Conservation (phyloP, 2,888 invertebrate genomes). For the Phengaris arion region DNA sequence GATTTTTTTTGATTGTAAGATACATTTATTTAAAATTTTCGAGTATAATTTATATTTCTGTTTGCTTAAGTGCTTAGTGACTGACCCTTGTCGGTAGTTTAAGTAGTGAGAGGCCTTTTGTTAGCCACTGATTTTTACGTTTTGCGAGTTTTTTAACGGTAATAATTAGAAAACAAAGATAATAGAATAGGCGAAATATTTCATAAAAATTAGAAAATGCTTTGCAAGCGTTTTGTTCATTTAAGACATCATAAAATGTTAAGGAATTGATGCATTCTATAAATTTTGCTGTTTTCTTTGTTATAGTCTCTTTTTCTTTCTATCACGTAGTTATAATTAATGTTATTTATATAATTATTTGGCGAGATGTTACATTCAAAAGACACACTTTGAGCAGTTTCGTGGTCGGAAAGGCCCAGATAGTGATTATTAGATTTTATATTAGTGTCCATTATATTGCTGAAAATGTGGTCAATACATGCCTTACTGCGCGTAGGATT, state of each 20-base stretch:
- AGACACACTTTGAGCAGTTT: conserved; percentile 18
- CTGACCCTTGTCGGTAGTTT: neutral
- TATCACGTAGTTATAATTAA: neutral
- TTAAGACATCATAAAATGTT: conserved; percentile 11
- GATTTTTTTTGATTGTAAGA: neutral
- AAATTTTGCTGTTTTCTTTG: conserved; percentile 23
- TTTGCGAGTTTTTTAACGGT: too few species aligned
- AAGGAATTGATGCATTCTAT: conserved; percentile 10
- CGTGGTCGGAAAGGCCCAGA: neutral
- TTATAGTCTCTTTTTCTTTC: conserved; percentile 26
- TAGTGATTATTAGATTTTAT: neutral
- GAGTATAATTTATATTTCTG: conserved; percentile 15
- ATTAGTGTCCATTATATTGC: neutral
- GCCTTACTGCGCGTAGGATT: conserved; percentile 19
- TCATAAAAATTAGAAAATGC: conserved; percentile 9
- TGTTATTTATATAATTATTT: neutral
- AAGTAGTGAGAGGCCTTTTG: neutral
- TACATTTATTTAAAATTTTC: conserved; percentile 6
- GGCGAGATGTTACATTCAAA: neutral
- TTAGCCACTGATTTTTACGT: too few species aligned
- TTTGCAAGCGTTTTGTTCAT: neutral
- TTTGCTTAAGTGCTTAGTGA: neutral
- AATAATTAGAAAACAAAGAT: too few species aligned
- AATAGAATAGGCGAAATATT: neutral
- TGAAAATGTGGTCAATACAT: conserved; percentile 21